Evolutionary conservation across 2,113 vertebrate species (phyloP).

Genomic region (Dipodomys stephensi): DNA sequence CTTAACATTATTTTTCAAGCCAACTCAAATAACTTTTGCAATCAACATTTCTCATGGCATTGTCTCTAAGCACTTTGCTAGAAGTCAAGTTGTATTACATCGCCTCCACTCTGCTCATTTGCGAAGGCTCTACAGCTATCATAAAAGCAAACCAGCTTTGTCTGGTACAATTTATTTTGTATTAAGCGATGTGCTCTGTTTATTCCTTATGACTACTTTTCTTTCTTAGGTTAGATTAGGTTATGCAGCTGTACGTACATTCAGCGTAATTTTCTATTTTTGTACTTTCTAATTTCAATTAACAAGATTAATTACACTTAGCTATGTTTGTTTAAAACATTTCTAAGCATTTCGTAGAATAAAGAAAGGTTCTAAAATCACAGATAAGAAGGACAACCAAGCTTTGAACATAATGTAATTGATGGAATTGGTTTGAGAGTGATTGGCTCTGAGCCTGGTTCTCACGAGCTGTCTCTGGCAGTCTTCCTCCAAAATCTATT

Average conservation of each 20-base stretch:
- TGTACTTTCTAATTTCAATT: slow-evolving; percentile 1
- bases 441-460: not conserved
- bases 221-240: not conserved
- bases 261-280: slow-evolving; percentile 22
- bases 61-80: slow-evolving; percentile 26
- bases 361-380: not conserved
- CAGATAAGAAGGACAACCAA: not conserved
- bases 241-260: not conserved
- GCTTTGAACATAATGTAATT: not conserved
- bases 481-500: not conserved
- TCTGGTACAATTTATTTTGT: slow-evolving; percentile 49
- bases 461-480: not conserved
- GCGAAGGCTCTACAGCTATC: slow-evolving; percentile 28
- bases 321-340: slow-evolving; percentile 30
- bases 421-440: not conserved
- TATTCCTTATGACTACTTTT: slow-evolving; percentile 20
- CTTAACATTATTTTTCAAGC: slow-evolving; percentile 57
- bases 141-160: slow-evolving; percentile 54
- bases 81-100: slow-evolving; percentile 57
- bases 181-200: slow-evolving; percentile 43
- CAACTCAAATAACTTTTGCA: slow-evolving; percentile 72
- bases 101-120: slow-evolving; percentile 33
- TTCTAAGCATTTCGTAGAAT: not conserved
- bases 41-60: slow-evolving; percentile 63
- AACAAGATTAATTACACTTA: slow-evolving; percentile 24